Conservation (phyloP, 2,888 invertebrate genomes). For the Rhodophaea formosa region DNA sequence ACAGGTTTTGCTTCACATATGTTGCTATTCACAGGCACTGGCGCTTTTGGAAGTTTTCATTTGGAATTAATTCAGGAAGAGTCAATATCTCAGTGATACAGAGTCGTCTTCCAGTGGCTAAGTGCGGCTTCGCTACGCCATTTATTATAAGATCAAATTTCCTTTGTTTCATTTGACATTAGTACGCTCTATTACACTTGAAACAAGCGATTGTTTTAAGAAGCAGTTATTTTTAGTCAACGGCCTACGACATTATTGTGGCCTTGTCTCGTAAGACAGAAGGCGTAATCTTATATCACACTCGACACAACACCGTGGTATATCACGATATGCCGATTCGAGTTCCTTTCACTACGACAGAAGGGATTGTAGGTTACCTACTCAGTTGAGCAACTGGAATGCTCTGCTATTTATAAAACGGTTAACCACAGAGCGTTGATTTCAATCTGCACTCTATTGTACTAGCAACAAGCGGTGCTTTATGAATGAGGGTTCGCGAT, state of each 20-base stretch:
- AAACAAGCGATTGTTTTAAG: too few relatives aligned
- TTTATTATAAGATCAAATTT: too few relatives aligned
- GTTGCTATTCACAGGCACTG: too few relatives aligned
- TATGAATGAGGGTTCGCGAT: not conserved
- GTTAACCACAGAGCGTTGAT: not conserved
- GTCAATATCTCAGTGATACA: too few relatives aligned
- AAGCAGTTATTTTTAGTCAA: not conserved
- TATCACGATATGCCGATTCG: conserved; percentile 8
- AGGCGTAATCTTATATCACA: not conserved
- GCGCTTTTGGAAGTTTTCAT: too few relatives aligned
- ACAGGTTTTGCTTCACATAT: too few relatives aligned
- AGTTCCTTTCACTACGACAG: conserved; percentile 14
- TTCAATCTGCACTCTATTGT: not conserved
- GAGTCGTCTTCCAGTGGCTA: too few relatives aligned
- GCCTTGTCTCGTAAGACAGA: not conserved
- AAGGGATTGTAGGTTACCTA: conserved; percentile 19
- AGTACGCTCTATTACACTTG: too few relatives aligned
- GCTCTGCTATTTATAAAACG: conserved; percentile 11
- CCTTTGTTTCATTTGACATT: too few relatives aligned
- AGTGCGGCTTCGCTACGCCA: too few relatives aligned
- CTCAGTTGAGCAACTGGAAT: conserved; percentile 18
- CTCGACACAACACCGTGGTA: not conserved
- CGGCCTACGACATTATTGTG: not conserved
- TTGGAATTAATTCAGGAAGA: too few relatives aligned
- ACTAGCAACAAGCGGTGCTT: conserved; percentile 16